Base-by-base conservation (phyloP, 2,797 vertebrate genomes). In the Gephyroberyx darwinii region DNA sequence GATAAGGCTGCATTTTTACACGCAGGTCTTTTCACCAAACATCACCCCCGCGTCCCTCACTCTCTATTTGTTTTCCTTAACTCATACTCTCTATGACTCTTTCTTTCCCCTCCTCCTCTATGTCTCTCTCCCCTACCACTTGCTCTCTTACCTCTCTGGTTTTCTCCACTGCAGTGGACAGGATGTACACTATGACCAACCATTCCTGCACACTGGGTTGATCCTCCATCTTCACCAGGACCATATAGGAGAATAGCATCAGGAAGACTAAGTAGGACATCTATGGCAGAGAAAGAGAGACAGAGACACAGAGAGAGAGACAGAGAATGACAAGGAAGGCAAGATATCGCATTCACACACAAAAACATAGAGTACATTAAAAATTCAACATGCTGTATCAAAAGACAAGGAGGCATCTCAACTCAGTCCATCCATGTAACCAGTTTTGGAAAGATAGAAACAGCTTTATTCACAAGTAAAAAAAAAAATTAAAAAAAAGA, bases 211-310 rank as follows among this genome's bases (percentile, higher is more conserved):
- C 61, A 39, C 94, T 96, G 26, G 97, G 98, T 33, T 70, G 84
- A 12, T 95, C 89, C 76, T 87, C 93, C 96, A 99, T 97, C 91
- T 95, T 95, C 80, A 99, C 97, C 89, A 99, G 87, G 58, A 98
- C 90, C 0, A 94, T 95, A 64, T 94, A 98, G 70, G 96, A 96
- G 84, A 98, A 99, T 48, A 99, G 88, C 94, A 96, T 95, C 54
- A 99, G 94, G 86, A 99, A 99, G 0, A 76, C 92, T 92, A 99
- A 78, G 80, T 98, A 99, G 0, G 93, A 95, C 91, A 99, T 95
- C 98, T 99, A 76, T 41, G 85, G 76, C 14, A 39, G 12, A 17
- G 31, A 33, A 1, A 19, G 30, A 81, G 53, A 68, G n/a, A 22
- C 17, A 65, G 14, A 41, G 10, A 52, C 5, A 45, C n/a, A 20